Base-by-base conservation (phyloP, 2,888 invertebrate genomes). In the Hypselothyrea guttata region DNA sequence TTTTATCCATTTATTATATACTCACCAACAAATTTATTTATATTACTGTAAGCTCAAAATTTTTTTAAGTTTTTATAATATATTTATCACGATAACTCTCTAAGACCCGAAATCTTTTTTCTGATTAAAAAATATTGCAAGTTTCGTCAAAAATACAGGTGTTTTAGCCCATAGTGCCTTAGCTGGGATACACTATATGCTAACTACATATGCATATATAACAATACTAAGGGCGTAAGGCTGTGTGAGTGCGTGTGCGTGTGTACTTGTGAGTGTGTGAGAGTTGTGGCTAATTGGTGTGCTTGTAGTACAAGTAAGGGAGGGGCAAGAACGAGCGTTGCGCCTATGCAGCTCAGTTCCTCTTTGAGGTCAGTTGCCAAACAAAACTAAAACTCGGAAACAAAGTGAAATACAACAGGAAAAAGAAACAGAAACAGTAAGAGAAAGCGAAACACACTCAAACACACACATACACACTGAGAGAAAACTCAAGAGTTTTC, bases 231-330 rank as follows among this genome's bases (percentile, higher is more conserved):
- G 22, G 22, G 8, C 9, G n/a, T 22, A 7, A 48, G 38, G 54
- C 12, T 31, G 37, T 41, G 38, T 42, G 41, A 28, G 48, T 37
- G 41, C 35, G 28, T 22, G 27, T 30, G 40, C 22, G 41, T 40
- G 38, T 34, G 22, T 41, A 40, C 58, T 47, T 49, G 27, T 42
- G 54, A 55, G 30, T 41, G 33, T 41, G 16, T 46, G 31, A 57
- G 60, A 58, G 55, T 52, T 33, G 42, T 15, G 64, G 58, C 55
- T 77, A 64, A 67, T 71, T 75, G 61, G 49, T 63, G 34, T 66
- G 66, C 53, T 60, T 62, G 54, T 58, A 40, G n/a, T n/a, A n/a
- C n/a, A n/a, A n/a, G n/a, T n/a, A 11, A 27, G 41, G 37, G 18
- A 11, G 11, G 8, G 11, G 27, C 18, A 16, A n/a, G 37, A 9